A percentile compares a stretch with the other conserved stretches of the same genome.
phyloP scores from a whole-genome alignment of 1,140 invertebrate genomes.

The Vanessa atalanta region DNA sequence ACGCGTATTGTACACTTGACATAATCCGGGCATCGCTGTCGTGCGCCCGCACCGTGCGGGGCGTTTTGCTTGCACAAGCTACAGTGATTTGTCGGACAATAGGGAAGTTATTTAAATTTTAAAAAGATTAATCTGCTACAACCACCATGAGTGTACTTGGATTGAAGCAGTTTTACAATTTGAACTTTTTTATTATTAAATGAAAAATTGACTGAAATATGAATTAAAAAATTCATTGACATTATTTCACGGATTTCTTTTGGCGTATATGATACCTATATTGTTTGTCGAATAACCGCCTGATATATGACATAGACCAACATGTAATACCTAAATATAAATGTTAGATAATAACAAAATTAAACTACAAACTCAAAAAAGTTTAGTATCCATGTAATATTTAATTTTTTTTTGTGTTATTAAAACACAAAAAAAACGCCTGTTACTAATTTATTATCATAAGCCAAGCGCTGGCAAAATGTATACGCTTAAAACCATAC shows the following conservation, averaged over 20 bases:
- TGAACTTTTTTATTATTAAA: background rate
- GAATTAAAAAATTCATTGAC: no score
- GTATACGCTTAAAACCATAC: background rate
- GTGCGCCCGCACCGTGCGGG: background rate
- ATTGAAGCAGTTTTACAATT: background rate
- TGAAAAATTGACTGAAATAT: background rate
- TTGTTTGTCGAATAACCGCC: no score
- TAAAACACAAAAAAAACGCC: no score
- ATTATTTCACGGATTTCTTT: no score
- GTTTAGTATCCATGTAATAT: no score
- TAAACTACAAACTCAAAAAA: no score
- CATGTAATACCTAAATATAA: no score
- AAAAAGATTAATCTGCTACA: constrained; percentile 25
- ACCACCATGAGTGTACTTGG: constrained; percentile 12
- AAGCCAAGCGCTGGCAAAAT: background rate
- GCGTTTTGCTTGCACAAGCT: constrained; percentile 35
- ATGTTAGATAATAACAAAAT: no score
- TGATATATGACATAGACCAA: no score
- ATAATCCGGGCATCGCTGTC: constrained; percentile 13
- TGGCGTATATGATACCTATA: no score
- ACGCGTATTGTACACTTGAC: constrained; percentile 11
- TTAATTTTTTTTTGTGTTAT: no score
- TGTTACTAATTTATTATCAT: background rate
- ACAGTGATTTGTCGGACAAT: constrained; percentile 40
- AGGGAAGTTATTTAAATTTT: constrained; percentile 29